Evolutionary conservation across 2,888 invertebrate genomes (phyloP), one percentile per base, ranked within the genome.

Genomic region (Chorisops tibialis): DNA sequence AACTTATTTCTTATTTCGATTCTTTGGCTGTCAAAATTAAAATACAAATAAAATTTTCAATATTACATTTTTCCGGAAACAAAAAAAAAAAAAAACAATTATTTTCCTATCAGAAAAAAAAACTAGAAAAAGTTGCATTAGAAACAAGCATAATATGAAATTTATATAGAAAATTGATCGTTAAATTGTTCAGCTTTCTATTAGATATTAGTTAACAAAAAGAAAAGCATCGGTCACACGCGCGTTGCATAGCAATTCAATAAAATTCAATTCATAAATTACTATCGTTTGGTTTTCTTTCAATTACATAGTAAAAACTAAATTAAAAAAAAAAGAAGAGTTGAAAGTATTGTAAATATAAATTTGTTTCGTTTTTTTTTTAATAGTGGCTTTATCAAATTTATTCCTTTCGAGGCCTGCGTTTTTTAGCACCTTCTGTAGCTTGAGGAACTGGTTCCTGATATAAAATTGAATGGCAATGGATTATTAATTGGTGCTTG

Each of bases 331-430:
- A 38, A 51, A 16, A 22, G 9, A 41, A 48, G 56, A 56, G 24
- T 56, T 22, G 43, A 56, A 45, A 56, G 22, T 54, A 54, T 43
- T 22, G 54, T 24, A 24, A 54, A 43, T 24, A 54, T 41, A 43
- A 43, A 56, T 56, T 41, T 43, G 56, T 56, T 56, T 56, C 35
- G 41, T 41, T 41, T 16, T 45, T 18, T 45, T 45, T 18, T 45
- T 45, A n/a, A 45, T 48, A 30, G n/a, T n/a, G n/a, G n/a, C n/a
- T n/a, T n/a, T 41, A 14, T 41, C 16, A 14, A 41, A 41, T 41
- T 64, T 65, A 67, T 41, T 68, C 67, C 52, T 64, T 68, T 62
- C 67, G 19, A 14, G 67, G 65, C 47, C 66, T 66, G 16, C 67
- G 65, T 43, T 68, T 68, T 60, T 64, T 59, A 5, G 65, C 60